A percentile compares a stretch with the other conserved stretches of the same genome.
Conservation (phyloP, 2,888 invertebrate genomes). For the Lasioglossum lativentre region DNA sequence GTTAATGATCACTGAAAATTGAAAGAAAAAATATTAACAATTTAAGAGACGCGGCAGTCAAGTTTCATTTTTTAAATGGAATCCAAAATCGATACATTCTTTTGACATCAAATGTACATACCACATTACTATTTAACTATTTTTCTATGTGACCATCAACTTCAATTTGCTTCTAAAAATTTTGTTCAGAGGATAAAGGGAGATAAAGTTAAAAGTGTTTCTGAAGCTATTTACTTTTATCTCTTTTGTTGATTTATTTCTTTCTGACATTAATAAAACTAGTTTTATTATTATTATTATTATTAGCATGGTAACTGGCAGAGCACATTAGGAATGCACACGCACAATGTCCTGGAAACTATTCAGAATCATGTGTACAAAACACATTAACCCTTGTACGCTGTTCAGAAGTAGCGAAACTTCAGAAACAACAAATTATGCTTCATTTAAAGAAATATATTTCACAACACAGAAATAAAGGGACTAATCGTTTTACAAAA, state of each 20-base stretch:
- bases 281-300: too few relatives aligned
- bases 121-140: neutral
- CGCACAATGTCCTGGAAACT: neutral
- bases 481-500: neutral
- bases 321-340: neutral
- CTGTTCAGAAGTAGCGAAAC: neutral
- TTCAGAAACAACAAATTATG: too few relatives aligned
- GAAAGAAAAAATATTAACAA: neutral
- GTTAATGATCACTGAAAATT: neutral
- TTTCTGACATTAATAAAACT: too few relatives aligned
- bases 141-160: neutral
- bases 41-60: neutral
- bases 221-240: too few relatives aligned
- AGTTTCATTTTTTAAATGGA: too few relatives aligned
- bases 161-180: neutral
- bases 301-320: too few relatives aligned
- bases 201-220: too few relatives aligned
- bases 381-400: neutral
- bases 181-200: neutral
- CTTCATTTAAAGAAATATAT: neutral
- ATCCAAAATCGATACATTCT: neutral
- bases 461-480: neutral
- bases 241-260: too few relatives aligned
- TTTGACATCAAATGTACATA: neutral
- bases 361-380: neutral